Evolutionary conservation across 2,888 invertebrate genomes (phyloP).

Genomic region (Tuberolachnus salignus): DNA sequence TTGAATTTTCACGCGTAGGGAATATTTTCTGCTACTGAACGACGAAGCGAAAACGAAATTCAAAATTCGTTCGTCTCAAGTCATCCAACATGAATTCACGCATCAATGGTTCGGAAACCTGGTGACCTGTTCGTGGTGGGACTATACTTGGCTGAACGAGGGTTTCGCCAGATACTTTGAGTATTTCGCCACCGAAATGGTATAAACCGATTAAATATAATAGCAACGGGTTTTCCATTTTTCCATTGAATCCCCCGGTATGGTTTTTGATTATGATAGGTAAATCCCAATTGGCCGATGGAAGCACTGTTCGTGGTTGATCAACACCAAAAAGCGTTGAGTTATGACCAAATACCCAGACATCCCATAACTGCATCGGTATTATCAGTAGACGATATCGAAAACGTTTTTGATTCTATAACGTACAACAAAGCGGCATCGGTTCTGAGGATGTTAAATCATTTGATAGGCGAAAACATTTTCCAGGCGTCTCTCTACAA

Average conservation of each 20-base stretch:
- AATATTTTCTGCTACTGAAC: conserved; percentile 8
- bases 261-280: conserved; percentile 47
- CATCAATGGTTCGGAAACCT: conserved; percentile 98
- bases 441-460: conserved; percentile 73
- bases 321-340: conserved; percentile 63
- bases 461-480: conserved; percentile 66
- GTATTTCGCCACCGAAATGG: conserved; percentile 49
- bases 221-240: too few relatives aligned
- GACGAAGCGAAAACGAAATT: conserved; percentile 43
- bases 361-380: conserved; percentile 69
- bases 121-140: conserved; percentile 69
- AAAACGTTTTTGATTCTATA: conserved; percentile 70
- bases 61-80: conserved; percentile 77
- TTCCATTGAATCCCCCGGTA: neutral
- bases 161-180: conserved; percentile 57
- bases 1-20: neutral
- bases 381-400: conserved; percentile 68
- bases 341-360: conserved; percentile 67
- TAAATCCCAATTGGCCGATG: conserved; percentile 58
- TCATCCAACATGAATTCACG: conserved; percentile 88
- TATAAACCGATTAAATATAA: conserved; percentile 10
- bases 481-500: conserved; percentile 67
- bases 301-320: conserved; percentile 62
- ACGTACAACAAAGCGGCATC: conserved; percentile 74
- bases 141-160: conserved; percentile 57